Conservation (phyloP, 2,113 vertebrate species). For the Melanerpes aurifrons region DNA sequence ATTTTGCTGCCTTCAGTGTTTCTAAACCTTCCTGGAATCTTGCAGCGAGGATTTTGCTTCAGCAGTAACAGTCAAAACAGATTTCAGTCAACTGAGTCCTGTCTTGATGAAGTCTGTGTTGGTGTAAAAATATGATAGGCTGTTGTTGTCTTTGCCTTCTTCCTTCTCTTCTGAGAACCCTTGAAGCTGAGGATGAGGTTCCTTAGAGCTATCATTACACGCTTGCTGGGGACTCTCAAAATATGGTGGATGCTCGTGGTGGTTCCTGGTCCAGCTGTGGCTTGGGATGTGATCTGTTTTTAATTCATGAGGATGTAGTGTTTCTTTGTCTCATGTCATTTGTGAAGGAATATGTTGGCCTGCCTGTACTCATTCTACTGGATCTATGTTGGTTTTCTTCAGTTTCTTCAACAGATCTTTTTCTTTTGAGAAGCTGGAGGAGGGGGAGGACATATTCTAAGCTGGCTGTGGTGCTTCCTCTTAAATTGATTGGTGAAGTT, state of each 20-base stretch:
- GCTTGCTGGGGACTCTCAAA: not conserved
- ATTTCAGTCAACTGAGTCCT: not conserved
- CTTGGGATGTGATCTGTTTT: not conserved
- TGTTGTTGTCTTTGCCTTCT: not conserved
- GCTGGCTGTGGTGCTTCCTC: not conserved
- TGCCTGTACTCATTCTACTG: not conserved
- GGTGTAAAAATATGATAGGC: not conserved
- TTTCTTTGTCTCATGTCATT: not conserved
- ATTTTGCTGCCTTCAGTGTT: not conserved
- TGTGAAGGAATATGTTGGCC: rapidly evolving
- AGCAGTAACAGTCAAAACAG: not conserved
- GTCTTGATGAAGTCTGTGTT: not conserved
- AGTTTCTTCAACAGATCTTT: not conserved
- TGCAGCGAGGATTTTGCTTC: not conserved
- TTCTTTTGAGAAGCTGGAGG: not conserved
- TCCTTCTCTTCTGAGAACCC: not conserved
- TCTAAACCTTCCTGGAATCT: slow-evolving; percentile 1
- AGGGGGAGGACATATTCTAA: not conserved
- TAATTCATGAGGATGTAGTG: not conserved
- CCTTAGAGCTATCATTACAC: not conserved
- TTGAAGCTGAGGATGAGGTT: not conserved
- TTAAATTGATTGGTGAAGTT: not conserved
- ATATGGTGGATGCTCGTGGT: not conserved
- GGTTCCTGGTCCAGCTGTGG: not conserved
- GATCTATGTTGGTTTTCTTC: not conserved